Base-by-base conservation (phyloP, 2,888 invertebrate species). In the Melangyna quadrimaculata region DNA sequence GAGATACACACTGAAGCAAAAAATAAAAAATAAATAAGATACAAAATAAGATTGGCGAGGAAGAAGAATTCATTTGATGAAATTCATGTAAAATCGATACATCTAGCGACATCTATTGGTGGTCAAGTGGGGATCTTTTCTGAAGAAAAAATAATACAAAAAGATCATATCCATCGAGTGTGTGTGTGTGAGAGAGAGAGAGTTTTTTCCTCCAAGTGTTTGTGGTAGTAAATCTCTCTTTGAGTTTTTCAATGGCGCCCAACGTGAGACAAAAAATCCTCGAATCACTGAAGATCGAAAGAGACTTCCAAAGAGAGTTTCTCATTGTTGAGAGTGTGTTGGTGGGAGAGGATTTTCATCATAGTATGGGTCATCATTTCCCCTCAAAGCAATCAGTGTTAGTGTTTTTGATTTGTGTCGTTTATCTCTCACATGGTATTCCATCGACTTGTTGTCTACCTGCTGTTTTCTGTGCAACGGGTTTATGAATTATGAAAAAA, bases 401-500 rank as follows among this genome's bases (percentile, higher is more conserved):
- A 1, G 75, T 17, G 70, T 35, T 75, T n/a, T 61, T 74, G 40
- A 32, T 59, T 70, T 57, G 40, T 65, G 53, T 55, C 19, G 22
- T 61, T 59, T n/a, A 59, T 65, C 57, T 65, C 57, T 67, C 79
- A 65, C 45, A 55, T 74, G 27, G 19, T 51, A 37, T 77, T 77
- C 69, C 48, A 48, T 67, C 32, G 72, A 77, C 67, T 82, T 72
- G 77, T 72, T 77, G 75, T 84, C 80, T 84, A 84, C 84, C 84
- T 84, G 84, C 80, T 84, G 84, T 71, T 84, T 79, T 84, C n/a
- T 84, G 61, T 80, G 80, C 84, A 84, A 84, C 84, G 79, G 80
- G 84, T 80, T 84, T 84, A 84, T 84, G 80, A 84, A 84, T 80
- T 84, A 80, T 84, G 80, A 84, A 84, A 57, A 80, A 75, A 79